Base-by-base conservation (phyloP, 2,888 invertebrate species). In the Acanthosoma haemorrhoidale region DNA sequence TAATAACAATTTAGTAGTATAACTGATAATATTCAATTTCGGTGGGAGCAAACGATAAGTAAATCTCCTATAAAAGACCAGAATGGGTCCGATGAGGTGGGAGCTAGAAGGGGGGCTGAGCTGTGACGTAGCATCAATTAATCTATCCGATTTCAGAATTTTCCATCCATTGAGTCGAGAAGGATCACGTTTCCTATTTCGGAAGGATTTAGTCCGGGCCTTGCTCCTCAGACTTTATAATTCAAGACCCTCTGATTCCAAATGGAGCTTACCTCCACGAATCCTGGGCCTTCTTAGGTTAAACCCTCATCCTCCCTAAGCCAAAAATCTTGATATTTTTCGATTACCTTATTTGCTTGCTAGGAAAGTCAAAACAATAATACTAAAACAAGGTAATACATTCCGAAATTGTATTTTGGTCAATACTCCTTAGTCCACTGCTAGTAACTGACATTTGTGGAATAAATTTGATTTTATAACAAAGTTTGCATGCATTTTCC, bases 181-280 rank as follows among this genome's bases (percentile, higher is more conserved):
- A 51, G 51, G 51, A 51, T 51, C 51, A 25, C 51, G 51, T 51
- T 51, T 51, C 51, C 51, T 51, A 51, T 51, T 51, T 51, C 51
- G 51, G 29, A 9, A 51, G 51, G 51, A 51, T 51, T 51, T 51
- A 51, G 51, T 25, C n/a, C 51, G 4, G 21, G 25, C 51, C 51
- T n/a, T 51, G 25, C 25, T 51, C 51, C 25, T 51, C 13, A 51
- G 51, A 51, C 51, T 51, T 51, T 51, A 51, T 51, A 51, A 51
- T 51, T 51, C 51, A 51, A 51, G 51, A 51, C 13, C 51, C 51
- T 16, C 51, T 51, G 51, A 51, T 51, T 51, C 51, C 51, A 51
- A 51, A 51, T 51, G 51, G 51, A 3, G 51, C 51, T 51, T 51
- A 51, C 51, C 51, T 51, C 6, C 25, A 21, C 43, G 5, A 25